phyloP scores from a whole-genome alignment of 1,140 invertebrate species.

The Sinella curviseta region DNA sequence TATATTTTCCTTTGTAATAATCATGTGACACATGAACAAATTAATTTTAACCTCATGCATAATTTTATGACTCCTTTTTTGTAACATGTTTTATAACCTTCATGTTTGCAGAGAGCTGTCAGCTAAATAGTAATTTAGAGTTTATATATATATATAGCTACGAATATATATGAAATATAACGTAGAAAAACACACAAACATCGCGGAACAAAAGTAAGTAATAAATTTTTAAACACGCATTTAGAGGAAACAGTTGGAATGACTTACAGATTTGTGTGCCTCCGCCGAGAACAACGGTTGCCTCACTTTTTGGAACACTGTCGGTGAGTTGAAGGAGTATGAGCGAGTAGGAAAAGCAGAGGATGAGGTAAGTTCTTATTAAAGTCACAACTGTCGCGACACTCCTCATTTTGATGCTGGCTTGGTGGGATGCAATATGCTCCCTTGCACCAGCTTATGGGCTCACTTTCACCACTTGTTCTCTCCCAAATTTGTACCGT shows the following conservation, averaged over 20 bases:
- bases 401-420: slow-evolving; percentile 28
- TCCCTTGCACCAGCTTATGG: not conserved
- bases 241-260: not conserved
- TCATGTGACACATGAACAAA: no score
- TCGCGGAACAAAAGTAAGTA: not conserved
- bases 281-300: not conserved
- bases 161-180: no score
- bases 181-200: no score
- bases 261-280: slow-evolving; percentile 39
- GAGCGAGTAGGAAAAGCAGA: slow-evolving; percentile 24
- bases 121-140: no score
- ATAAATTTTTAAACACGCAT: slow-evolving; percentile 9
- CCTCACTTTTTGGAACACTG: slow-evolving; percentile 32
- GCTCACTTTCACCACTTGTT: not conserved
- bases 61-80: not conserved
- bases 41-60: not conserved
- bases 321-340: not conserved
- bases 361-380: slow-evolving; percentile 35
- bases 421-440: not conserved
- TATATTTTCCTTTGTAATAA: no score
- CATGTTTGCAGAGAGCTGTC: no score
- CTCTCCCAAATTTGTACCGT: no score
- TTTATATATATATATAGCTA: no score
- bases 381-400: slow-evolving; percentile 26
- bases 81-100: no score